Conservation (phyloP, 53 echinoderm and acorn worm species). For the Luidia sarsii region DNA sequence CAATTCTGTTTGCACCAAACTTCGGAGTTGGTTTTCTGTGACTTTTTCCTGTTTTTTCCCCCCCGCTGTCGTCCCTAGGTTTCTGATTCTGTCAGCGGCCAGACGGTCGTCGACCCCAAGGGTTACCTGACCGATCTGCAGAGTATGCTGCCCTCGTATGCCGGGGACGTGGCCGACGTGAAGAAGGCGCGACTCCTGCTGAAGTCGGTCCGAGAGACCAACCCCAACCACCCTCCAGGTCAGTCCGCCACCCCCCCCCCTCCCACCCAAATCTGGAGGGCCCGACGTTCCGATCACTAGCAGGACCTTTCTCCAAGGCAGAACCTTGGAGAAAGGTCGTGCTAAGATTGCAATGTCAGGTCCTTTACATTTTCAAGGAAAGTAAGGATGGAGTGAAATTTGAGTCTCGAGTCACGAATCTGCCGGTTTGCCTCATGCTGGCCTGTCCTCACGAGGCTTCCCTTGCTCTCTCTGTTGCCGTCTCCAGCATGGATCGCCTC, state of each 20-base stretch:
- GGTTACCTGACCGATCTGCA: constrained; percentile 97
- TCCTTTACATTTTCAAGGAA: too few relatives aligned
- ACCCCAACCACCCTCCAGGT: constrained; percentile 99
- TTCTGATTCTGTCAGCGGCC: constrained; percentile 96
- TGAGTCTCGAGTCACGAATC: too few relatives aligned
- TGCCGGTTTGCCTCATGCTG: too few relatives aligned
- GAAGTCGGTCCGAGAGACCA: constrained; percentile 95
- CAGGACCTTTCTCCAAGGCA: neutral
- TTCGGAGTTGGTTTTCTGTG: too few relatives aligned
- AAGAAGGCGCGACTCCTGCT: constrained; percentile 92
- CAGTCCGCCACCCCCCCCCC: neutral
- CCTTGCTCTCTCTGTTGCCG: too few relatives aligned
- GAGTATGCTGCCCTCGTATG: constrained; percentile 97
- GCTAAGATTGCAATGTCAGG: too few relatives aligned
- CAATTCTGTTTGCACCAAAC: too few relatives aligned
- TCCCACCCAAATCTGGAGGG: neutral
- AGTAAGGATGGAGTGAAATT: too few relatives aligned
- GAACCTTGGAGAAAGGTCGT: too few relatives aligned
- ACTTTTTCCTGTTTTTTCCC: too few relatives aligned
- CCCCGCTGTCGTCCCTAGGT: constrained; percentile 64
- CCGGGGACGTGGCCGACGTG: constrained; percentile 92
- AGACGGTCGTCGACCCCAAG: constrained; percentile 97
- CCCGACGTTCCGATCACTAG: neutral
- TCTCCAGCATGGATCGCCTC: constrained; percentile 92
- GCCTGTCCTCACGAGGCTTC: too few relatives aligned